phyloP scores from a whole-genome alignment of 2,888 invertebrate species.

The Nematopogon swammerdamellus region DNA sequence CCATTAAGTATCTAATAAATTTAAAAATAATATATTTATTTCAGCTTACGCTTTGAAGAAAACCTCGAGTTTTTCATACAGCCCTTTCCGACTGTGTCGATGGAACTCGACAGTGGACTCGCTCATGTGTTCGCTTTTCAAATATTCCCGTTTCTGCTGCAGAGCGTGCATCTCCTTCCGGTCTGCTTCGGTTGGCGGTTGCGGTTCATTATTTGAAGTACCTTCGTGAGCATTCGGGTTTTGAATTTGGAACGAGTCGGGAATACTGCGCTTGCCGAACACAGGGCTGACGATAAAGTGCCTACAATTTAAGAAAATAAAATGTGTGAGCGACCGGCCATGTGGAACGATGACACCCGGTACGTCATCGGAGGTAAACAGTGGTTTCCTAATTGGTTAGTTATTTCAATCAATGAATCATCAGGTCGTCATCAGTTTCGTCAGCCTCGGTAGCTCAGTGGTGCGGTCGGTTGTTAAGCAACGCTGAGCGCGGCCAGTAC shows the following conservation, averaged over 20 bases:
- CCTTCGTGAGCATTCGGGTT: conserved; percentile 9
- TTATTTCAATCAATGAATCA: too few species aligned
- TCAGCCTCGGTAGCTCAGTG: too few species aligned
- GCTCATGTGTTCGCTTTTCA: conserved; percentile 26
- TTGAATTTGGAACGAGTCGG: conserved; percentile 11
- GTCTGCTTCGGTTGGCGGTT: conserved; percentile 24
- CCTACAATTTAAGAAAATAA: too few species aligned
- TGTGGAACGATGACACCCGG: too few species aligned
- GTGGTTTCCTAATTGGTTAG: too few species aligned
- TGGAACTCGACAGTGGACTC: conserved; percentile 46
- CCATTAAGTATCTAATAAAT: too few species aligned
- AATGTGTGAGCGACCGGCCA: too few species aligned
- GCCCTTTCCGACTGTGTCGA: conserved; percentile 57
- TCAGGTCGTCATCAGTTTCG: too few species aligned
- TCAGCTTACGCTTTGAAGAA: conserved; percentile 62
- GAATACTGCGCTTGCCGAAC: conserved; percentile 35
- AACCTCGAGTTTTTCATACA: conserved; percentile 60
- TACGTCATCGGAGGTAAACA: too few species aligned
- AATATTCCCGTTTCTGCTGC: conserved; percentile 23
- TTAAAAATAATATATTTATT: too few species aligned
- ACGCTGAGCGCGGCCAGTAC: too few species aligned
- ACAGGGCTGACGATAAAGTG: conserved; percentile 29
- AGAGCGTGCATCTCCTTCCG: conserved; percentile 32
- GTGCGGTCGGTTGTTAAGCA: too few species aligned
- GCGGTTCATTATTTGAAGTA: conserved; percentile 34